Percentiles rank a stretch among this genome's conserved stretches.
Evolutionary conservation across 2,888 invertebrate genomes (phyloP).

Genomic region (Diploptera punctata): DNA sequence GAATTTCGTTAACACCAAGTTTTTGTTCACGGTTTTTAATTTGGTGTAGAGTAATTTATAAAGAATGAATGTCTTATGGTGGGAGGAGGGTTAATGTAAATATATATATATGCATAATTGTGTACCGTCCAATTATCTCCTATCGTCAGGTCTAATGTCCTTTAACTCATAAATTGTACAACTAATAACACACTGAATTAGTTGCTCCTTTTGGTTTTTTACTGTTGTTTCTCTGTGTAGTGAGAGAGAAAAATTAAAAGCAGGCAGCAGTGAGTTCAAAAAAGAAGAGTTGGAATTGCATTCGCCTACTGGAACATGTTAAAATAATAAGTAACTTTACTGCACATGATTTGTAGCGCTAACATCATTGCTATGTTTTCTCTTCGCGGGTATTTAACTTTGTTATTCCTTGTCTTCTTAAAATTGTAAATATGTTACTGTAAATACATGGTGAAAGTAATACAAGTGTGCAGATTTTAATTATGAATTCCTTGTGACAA

Average conservation of each 20-base stretch:
- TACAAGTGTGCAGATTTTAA: no score
- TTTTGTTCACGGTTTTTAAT: slow-evolving; percentile 9
- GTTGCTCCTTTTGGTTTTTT: neutral
- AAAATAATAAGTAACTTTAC: neutral
- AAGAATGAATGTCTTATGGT: slow-evolving; percentile 12
- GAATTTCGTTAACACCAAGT: slow-evolving; percentile 21
- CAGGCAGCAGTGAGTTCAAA: neutral
- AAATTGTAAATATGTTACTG: no score
- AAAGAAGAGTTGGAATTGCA: neutral
- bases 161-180: slow-evolving; percentile 17
- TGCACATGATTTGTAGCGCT: no score
- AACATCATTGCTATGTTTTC: no score
- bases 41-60: slow-evolving; percentile 20
- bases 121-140: slow-evolving; percentile 14
- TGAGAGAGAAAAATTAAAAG: neutral
- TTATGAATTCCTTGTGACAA: no score
- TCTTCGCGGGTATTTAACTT: no score
- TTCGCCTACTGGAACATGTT: neutral
- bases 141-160: slow-evolving; percentile 12
- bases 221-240: neutral
- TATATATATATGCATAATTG: slow-evolving; percentile 22
- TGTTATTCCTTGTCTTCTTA: no score
- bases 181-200: slow-evolving; percentile 28
- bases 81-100: slow-evolving; percentile 8
- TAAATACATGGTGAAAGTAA: no score